These are phyloP conservation scores for Drosophila macrospina DNA, from an alignment of 2,888 invertebrate genomes.

Conservation along the genomic window DNA sequence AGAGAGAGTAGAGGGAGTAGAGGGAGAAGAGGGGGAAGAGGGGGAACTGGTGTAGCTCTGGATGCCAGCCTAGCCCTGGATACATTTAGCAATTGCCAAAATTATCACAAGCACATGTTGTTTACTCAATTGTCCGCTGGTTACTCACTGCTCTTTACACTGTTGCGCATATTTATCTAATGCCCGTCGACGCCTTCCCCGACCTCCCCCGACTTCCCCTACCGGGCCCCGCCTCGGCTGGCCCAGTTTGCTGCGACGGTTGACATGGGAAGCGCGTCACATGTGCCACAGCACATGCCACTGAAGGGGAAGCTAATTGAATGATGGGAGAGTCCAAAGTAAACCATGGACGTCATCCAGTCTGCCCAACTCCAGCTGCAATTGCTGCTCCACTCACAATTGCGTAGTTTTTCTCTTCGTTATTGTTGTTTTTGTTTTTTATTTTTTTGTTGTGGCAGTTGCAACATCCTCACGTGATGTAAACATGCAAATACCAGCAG, in stretches of 20 bases:
- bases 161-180: constrained; percentile 42
- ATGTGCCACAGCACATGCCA: constrained; percentile 41
- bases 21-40: neutral
- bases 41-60: neutral
- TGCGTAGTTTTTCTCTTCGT: constrained; percentile 25
- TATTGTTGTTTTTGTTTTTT: no score
- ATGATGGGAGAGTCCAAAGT: constrained; percentile 32
- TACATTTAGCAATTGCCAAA: constrained; percentile 48
- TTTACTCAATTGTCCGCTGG: constrained; percentile 25
- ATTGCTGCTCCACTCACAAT: neutral
- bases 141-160: constrained; percentile 45
- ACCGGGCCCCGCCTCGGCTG: neutral
- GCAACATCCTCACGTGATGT: constrained; percentile 42
- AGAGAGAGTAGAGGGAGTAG: neutral
- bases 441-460: no score
- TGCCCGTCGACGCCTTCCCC: constrained; percentile 23
- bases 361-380: neutral
- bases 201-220: no score
- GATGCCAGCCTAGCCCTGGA: constrained; percentile 2
- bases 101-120: constrained; percentile 37
- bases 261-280: constrained; percentile 72
- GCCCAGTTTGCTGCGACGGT: constrained; percentile 8
- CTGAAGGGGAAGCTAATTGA: constrained; percentile 13
- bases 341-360: constrained; percentile 19
- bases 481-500: constrained; percentile 39